Evolutionary conservation across 2,797 vertebrate genomes (phyloP).

Genomic region (Bothrops alternatus): DNA sequence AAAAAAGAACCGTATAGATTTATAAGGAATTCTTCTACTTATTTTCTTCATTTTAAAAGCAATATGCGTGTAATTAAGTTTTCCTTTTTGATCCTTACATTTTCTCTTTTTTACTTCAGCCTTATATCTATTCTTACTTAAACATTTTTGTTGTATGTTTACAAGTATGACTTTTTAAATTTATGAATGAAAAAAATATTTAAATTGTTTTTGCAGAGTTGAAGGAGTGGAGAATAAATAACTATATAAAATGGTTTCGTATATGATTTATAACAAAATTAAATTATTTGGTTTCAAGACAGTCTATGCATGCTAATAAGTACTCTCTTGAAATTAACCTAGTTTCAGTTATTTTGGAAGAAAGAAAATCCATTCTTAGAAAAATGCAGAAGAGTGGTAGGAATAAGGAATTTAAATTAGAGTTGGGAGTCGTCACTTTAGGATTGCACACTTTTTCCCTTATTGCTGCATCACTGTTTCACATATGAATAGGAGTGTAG

Average conservation of each 20-base stretch:
- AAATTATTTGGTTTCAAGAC: neutral
- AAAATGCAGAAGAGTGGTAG: neutral
- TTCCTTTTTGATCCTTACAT: neutral
- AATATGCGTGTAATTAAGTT: neutral
- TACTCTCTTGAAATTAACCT: neutral
- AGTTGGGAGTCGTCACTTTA: neutral
- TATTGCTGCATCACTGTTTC: neutral
- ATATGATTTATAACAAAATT: neutral
- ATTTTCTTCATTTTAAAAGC: neutral
- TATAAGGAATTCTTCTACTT: neutral
- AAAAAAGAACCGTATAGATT: neutral
- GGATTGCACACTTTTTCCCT: neutral
- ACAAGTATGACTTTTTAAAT: neutral
- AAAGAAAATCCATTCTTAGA: neutral
- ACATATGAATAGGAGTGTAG: neutral
- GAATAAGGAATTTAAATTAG: neutral
- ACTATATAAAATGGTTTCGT: neutral
- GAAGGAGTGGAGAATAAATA: neutral
- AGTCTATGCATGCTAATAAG: neutral
- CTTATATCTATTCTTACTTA: neutral
- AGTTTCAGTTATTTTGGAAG: neutral
- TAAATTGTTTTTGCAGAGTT: neutral
- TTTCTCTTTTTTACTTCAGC: neutral
- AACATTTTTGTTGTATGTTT: neutral
- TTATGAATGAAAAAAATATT: neutral